Conservation (phyloP, 2,888 invertebrate genomes). For the Laspeyria flexula region DNA sequence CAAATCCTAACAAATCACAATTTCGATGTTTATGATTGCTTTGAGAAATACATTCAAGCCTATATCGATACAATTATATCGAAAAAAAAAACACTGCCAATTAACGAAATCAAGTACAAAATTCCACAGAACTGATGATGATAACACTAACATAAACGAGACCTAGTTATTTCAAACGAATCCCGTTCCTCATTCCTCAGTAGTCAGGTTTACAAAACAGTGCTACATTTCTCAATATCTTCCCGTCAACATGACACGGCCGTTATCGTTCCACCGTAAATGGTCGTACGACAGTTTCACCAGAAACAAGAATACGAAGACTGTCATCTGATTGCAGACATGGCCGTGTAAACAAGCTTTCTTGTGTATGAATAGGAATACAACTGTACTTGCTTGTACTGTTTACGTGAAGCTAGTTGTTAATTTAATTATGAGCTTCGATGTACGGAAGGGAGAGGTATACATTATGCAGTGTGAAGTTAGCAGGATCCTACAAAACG, state of each 20-base stretch:
- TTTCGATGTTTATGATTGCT: too few relatives aligned
- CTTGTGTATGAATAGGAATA: conserved; percentile 21
- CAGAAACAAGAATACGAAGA: conserved; percentile 56
- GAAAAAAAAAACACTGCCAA: neutral
- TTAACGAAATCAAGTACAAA: neutral
- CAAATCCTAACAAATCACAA: too few relatives aligned
- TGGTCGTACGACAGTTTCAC: conserved; percentile 50
- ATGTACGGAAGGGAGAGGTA: conserved; percentile 8
- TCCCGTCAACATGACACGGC: conserved; percentile 30
- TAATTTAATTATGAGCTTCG: conserved; percentile 12
- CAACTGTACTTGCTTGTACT: neutral
- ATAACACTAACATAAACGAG: neutral
- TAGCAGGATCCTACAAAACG: neutral
- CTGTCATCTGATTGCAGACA: conserved; percentile 51
- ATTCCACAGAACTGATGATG: neutral
- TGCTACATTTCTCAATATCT: conserved; percentile 36
- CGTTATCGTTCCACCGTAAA: conserved; percentile 50
- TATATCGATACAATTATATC: too few relatives aligned
- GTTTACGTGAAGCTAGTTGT: neutral
- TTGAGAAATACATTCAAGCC: too few relatives aligned
- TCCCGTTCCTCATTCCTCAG: conserved; percentile 17
- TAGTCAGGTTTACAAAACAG: conserved; percentile 22
- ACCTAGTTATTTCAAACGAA: conserved; percentile 8
- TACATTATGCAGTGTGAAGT: neutral
- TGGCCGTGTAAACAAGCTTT: conserved; percentile 58